These are phyloP conservation scores for Clistopyga incitator DNA, from an alignment of 2,888 invertebrate genomes.

Conservation along the genomic window DNA sequence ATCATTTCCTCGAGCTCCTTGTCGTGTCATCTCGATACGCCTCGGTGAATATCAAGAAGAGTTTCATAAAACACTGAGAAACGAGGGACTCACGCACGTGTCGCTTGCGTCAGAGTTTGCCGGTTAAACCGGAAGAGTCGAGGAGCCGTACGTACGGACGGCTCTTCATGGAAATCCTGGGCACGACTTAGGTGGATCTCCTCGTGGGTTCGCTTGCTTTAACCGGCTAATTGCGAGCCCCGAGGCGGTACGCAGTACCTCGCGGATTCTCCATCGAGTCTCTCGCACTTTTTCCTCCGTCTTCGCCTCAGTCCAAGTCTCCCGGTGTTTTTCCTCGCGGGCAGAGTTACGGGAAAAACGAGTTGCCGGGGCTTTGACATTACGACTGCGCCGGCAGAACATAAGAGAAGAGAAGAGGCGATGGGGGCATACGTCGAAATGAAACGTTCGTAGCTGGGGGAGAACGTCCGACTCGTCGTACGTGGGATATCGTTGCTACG, in stretches of 20 bases:
- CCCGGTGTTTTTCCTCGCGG: slow-evolving; percentile 30
- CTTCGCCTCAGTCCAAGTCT: slow-evolving; percentile 23
- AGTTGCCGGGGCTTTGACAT: slow-evolving; percentile 42
- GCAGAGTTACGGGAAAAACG: slow-evolving; percentile 21
- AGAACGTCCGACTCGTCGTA: neutral
- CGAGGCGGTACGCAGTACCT: slow-evolving; percentile 55
- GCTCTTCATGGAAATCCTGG: slow-evolving; percentile 60
- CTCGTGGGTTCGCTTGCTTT: slow-evolving; percentile 61
- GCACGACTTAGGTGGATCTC: slow-evolving; percentile 35
- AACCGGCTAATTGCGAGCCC: slow-evolving; percentile 66
- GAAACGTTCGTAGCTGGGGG: slow-evolving; percentile 12
- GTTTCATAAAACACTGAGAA: slow-evolving; percentile 24
- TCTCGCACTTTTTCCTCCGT: slow-evolving; percentile 25
- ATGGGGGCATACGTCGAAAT: slow-evolving; percentile 32
- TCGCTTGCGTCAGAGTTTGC: slow-evolving; percentile 43
- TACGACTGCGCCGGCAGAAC: slow-evolving; percentile 27
- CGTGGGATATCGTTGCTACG: slow-evolving; percentile 32
- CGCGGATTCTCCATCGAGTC: slow-evolving; percentile 37
- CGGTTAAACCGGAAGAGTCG: slow-evolving; percentile 54
- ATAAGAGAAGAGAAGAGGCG: neutral
- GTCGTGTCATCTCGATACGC: slow-evolving; percentile 54
- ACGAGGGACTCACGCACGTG: neutral
- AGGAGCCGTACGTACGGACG: slow-evolving; percentile 42
- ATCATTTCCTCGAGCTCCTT: slow-evolving; percentile 52
- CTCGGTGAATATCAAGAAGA: slow-evolving; percentile 49